A percentile compares a stretch with the other conserved stretches of the same genome.
Evolutionary conservation across 2,113 vertebrate genomes (phyloP).

Genomic region (Felis chaus): DNA sequence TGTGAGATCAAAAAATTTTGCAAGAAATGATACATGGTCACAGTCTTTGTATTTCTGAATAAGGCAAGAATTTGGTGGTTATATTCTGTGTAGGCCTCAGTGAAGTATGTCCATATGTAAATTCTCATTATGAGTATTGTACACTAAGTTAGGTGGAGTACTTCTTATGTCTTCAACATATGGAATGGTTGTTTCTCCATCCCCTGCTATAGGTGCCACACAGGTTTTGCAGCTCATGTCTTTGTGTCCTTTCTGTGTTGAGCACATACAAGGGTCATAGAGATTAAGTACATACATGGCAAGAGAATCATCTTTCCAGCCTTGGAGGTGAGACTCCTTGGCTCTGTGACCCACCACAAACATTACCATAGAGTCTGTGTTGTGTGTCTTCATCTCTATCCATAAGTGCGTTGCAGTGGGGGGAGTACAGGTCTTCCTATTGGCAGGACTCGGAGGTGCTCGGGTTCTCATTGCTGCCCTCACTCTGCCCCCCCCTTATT

Average conservation of each 20-base stretch:
- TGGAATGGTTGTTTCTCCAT: neutral
- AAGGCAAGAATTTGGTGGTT: slow-evolving; percentile 25
- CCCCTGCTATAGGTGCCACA: neutral
- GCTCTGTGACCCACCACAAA: neutral
- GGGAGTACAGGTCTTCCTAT: neutral
- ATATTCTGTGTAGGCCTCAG: neutral
- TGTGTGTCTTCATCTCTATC: neutral
- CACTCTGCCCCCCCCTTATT: neutral
- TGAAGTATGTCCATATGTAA: neutral
- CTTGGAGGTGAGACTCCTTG: neutral
- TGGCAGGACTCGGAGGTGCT: neutral
- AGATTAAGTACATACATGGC: neutral
- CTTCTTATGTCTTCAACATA: neutral
- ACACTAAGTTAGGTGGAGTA: neutral
- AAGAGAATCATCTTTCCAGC: neutral
- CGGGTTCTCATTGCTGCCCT: neutral
- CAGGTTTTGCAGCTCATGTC: neutral
- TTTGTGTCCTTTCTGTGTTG: neutral
- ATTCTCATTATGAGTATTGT: neutral
- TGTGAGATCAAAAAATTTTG: neutral
- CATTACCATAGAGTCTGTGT: neutral
- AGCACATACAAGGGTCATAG: neutral
- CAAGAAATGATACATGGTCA: neutral
- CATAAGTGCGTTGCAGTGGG: neutral
- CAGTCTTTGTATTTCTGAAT: neutral